phyloP scores from a whole-genome alignment of 2,113 vertebrate species.

The Paramisgurnus dabryanus region DNA sequence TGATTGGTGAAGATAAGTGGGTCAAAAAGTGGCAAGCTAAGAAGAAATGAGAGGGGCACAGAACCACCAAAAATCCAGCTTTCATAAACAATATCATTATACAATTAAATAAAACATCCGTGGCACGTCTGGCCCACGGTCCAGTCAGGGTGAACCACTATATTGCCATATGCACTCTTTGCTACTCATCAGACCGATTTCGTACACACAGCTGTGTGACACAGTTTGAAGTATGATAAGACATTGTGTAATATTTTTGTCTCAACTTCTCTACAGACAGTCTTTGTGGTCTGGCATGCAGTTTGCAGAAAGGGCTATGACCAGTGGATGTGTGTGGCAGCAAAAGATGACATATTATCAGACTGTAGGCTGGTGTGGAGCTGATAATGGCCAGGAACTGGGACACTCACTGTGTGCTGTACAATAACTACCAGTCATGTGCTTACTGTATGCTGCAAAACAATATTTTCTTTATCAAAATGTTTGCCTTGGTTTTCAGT shows the following conservation, averaged over 20 bases:
- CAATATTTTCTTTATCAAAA: too few relatives aligned
- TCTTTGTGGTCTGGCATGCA: slow-evolving; percentile 6
- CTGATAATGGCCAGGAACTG: slow-evolving; percentile 35
- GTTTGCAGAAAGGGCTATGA: slow-evolving; percentile 4
- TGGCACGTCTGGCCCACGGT: not conserved
- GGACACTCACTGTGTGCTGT: not conserved
- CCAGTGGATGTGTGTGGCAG: slow-evolving; percentile 4
- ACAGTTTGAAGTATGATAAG: slow-evolving; percentile 3
- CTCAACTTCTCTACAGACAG: slow-evolving; percentile 14
- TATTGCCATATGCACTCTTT: not conserved
- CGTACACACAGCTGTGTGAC: not conserved
- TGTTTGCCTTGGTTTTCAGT: too few relatives aligned
- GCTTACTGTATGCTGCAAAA: too few relatives aligned
- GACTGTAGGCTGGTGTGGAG: slow-evolving; percentile 32
- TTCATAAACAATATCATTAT: slow-evolving; percentile 17
- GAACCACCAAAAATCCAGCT: too few relatives aligned
- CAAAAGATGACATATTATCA: slow-evolving; percentile 35
- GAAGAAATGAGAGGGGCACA: not conserved
- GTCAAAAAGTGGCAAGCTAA: slow-evolving; percentile 13
- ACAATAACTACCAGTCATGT: too few relatives aligned
- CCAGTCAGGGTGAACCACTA: not conserved
- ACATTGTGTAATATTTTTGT: slow-evolving; percentile 11
- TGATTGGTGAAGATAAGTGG: slow-evolving; percentile 2
- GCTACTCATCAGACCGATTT: not conserved
- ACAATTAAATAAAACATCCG: slow-evolving; percentile 15